These are phyloP conservation scores for Lordiphosa andalusiaca DNA, from an alignment of 2,888 invertebrate species.

Conservation along the genomic window DNA sequence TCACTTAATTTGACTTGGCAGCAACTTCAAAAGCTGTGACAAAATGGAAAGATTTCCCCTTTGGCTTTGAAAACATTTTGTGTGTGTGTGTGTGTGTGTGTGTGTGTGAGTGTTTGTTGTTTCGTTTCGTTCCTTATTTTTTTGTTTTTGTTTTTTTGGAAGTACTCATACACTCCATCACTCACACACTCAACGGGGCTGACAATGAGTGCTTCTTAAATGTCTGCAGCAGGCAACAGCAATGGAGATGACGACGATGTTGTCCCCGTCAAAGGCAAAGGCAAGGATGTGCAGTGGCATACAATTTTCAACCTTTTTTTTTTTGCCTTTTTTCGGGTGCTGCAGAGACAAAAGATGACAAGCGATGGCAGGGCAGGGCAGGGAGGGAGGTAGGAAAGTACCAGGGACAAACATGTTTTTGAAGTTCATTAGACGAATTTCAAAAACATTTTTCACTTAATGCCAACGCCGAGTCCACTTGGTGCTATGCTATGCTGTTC, in stretches of 20 bases:
- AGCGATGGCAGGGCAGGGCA: slow-evolving; percentile 56
- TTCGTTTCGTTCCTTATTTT: too few relatives aligned
- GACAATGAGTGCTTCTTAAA: slow-evolving; percentile 73
- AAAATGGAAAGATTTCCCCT: slow-evolving; percentile 1
- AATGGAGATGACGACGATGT: slow-evolving; percentile 29
- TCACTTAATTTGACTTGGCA: slow-evolving; percentile 3
- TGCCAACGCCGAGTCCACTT: slow-evolving; percentile 59
- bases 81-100: too few relatives aligned
- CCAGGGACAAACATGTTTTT: slow-evolving; percentile 75
- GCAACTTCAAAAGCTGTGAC: slow-evolving; percentile 40
- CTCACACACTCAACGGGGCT: slow-evolving; percentile 35
- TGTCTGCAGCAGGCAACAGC: slow-evolving; percentile 64
- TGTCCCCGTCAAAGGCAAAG: slow-evolving; percentile 60
- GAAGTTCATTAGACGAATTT: slow-evolving; percentile 79
- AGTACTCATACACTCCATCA: slow-evolving; percentile 24
- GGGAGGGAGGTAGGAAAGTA: slow-evolving; percentile 15
- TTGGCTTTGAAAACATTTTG: neutral
- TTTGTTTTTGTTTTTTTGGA: slow-evolving; percentile 41
- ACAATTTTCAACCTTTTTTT: slow-evolving; percentile 44
- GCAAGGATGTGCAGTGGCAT: slow-evolving; percentile 56
- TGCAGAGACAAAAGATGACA: slow-evolving; percentile 78
- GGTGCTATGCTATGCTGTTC: slow-evolving; percentile 26
- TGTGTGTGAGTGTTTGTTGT: neutral
- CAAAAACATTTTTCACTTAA: slow-evolving; percentile 69
- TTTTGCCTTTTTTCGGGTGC: slow-evolving; percentile 45